phyloP scores from a whole-genome alignment of 2,113 vertebrate species.

The Perccottus glenii region DNA sequence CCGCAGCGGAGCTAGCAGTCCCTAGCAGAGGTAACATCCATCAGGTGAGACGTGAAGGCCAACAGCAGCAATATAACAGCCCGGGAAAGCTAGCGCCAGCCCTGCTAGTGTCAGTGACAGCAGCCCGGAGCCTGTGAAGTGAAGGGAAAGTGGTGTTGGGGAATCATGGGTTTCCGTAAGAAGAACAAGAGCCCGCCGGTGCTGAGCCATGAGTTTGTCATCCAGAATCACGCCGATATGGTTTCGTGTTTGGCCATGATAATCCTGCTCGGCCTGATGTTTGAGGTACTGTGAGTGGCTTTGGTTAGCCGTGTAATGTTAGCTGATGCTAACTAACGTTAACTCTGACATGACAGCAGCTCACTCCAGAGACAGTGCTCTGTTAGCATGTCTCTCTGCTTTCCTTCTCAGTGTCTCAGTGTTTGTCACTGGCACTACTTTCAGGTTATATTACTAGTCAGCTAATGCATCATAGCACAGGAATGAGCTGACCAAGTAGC shows the following conservation, averaged over 20 bases:
- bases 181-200: conserved; percentile 80
- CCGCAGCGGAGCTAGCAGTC: conserved; percentile 20
- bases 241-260: conserved; percentile 75
- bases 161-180: conserved; percentile 80
- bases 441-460: conserved; percentile 37
- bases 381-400: conserved; percentile 29
- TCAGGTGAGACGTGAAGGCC: conserved; percentile 21
- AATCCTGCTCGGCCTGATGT: conserved; percentile 76
- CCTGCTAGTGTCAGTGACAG: conserved; percentile 19
- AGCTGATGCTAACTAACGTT: conserved; percentile 44
- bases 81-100: conserved; percentile 25
- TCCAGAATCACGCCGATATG: conserved; percentile 82
- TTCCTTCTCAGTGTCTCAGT: conserved; percentile 59
- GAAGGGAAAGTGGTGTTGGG: conserved; percentile 25
- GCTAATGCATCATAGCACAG: background rate
- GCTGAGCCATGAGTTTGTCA: conserved; percentile 83
- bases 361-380: conserved; percentile 32
- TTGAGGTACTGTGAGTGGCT: conserved; percentile 75
- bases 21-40: conserved; percentile 6
- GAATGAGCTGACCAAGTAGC: background rate
- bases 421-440: conserved; percentile 31
- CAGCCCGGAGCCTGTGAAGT: conserved; percentile 18
- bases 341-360: conserved; percentile 53
- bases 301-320: conserved; percentile 39
- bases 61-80: conserved; percentile 18